Percentiles rank a stretch among this genome's conserved stretches.
Evolutionary conservation across 2,888 invertebrate species (phyloP).

Genomic region (Camponotus fellah): DNA sequence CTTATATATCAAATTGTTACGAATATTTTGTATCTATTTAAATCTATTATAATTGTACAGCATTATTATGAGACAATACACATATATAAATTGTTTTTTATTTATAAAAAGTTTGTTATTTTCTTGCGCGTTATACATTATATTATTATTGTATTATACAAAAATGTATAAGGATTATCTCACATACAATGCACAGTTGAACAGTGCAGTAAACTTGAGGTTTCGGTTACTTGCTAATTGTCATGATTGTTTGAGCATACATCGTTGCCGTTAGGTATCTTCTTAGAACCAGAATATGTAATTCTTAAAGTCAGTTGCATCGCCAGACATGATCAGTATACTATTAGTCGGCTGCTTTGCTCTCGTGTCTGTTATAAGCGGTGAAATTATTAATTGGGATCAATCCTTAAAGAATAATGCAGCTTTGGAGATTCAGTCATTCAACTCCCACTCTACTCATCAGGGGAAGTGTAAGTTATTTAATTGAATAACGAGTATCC

Average conservation of each 20-base stretch:
- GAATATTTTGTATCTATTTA: conserved; percentile 24
- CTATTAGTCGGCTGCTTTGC: conserved; percentile 39
- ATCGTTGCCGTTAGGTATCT: conserved; percentile 75
- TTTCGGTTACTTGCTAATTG: conserved; percentile 77
- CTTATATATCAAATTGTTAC: conserved; percentile 13
- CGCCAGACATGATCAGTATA: conserved; percentile 75
- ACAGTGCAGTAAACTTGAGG: conserved; percentile 52
- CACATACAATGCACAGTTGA: conserved; percentile 33
- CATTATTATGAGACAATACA: neutral
- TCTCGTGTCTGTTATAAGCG: conserved; percentile 68
- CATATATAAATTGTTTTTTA: conserved; percentile 23
- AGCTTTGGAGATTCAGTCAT: conserved; percentile 45
- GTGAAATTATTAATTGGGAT: conserved; percentile 70
- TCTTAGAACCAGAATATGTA: conserved; percentile 8
- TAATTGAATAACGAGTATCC: neutral
- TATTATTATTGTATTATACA: neutral
- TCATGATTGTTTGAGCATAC: conserved; percentile 75
- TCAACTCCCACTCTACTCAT: conserved; percentile 58
- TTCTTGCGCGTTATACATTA: neutral
- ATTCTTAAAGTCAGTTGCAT: conserved; percentile 50
- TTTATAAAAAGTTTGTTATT: neutral
- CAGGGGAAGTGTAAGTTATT: conserved; percentile 80
- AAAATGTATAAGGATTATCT: neutral
- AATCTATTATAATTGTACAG: conserved; percentile 20
- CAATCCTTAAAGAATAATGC: conserved; percentile 73